Base-by-base conservation (phyloP, 2,113 vertebrate species). In the Hippocampus barbouri region DNA sequence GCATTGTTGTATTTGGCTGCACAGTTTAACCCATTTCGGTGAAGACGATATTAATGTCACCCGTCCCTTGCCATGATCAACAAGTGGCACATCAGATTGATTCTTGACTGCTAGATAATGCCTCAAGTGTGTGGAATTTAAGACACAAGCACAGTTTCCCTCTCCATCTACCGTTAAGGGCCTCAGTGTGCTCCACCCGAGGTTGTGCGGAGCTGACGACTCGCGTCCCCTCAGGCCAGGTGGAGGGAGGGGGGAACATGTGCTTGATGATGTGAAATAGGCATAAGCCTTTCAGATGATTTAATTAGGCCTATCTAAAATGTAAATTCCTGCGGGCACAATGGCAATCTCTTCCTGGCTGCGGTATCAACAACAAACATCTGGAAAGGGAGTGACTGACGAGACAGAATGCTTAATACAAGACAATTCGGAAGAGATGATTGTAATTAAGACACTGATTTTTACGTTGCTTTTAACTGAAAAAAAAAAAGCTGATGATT, bases 211-310 rank as follows among this genome's bases (percentile, higher is more conserved):
- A 73, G 68, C 80, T 77, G 69, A 85, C 4, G 18, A 80, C 83
- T 82, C 65, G 76, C 66, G 54, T 62, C 10, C 73, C 86, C 76
- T 66, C 71, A 79, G 80, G 83, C 72, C 76, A 73, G 77, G 72
- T 71, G 78, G 63, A 73, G 15, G 45, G 45, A 12, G 45, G 43
- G 75, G 77, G 21, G 78, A 75, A 65, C 43, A 71, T 79, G 75
- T 47, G 64, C 65, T 72, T 10, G 23, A 70, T 73, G 69, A 63
- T 63, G 8, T 76, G 80, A 84, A 40, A 66, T 53, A 76, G 8
- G 51, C 43, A 25, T 14, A 20, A 75, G 49, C 73, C 25, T 25
- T 25, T 75, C 43, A 70, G 41, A 73, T 23, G 45, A 20, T 65
- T 40, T 66, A 57, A 70, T 70, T 54, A 68, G 54, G 38, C 12